phyloP scores from a whole-genome alignment of 2,888 invertebrate species.

The Glomeris marginata region DNA sequence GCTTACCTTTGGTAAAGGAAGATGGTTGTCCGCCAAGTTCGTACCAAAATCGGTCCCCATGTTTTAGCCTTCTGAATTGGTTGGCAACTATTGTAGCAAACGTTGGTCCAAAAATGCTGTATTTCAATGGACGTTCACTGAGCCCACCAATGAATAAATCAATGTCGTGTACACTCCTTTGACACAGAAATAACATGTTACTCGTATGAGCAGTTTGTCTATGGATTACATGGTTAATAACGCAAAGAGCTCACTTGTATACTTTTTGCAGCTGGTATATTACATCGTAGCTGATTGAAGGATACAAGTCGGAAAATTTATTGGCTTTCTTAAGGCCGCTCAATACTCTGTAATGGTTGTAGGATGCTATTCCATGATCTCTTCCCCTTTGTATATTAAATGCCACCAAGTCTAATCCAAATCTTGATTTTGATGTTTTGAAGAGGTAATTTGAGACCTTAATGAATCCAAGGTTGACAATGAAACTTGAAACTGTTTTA shows the following conservation, averaged over 20 bases:
- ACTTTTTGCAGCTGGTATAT: conserved; percentile 1
- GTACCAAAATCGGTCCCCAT: conserved; percentile 63
- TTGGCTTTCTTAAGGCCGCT: conserved; percentile 22
- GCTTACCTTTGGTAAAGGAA: conserved; percentile 31
- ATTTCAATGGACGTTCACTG: conserved; percentile 28
- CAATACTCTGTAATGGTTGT: conserved; percentile 8
- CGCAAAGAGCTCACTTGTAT: conserved; percentile 6
- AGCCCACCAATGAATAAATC: conserved; percentile 35
- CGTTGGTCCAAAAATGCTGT: conserved; percentile 32
- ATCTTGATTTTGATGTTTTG: conserved; percentile 3
- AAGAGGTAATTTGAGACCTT: conserved; percentile 8
- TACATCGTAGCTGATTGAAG: conserved; percentile 2
- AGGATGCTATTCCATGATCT: conserved; percentile 8
- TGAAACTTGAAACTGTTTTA: background rate
- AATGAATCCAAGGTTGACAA: background rate
- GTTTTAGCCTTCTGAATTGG: conserved; percentile 55
- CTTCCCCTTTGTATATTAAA: conserved; percentile 12
- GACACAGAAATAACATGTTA: background rate
- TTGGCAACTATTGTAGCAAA: conserved; percentile 60
- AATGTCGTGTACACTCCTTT: conserved; percentile 30
- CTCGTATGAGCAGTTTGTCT: too few relatives aligned
- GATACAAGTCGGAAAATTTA: conserved; percentile 17
- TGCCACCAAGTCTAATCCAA: conserved; percentile 7
- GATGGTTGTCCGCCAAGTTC: conserved; percentile 32
- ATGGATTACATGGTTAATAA: background rate